Base-by-base conservation (phyloP, 2,113 vertebrate genomes). In the Centropus unirufus region DNA sequence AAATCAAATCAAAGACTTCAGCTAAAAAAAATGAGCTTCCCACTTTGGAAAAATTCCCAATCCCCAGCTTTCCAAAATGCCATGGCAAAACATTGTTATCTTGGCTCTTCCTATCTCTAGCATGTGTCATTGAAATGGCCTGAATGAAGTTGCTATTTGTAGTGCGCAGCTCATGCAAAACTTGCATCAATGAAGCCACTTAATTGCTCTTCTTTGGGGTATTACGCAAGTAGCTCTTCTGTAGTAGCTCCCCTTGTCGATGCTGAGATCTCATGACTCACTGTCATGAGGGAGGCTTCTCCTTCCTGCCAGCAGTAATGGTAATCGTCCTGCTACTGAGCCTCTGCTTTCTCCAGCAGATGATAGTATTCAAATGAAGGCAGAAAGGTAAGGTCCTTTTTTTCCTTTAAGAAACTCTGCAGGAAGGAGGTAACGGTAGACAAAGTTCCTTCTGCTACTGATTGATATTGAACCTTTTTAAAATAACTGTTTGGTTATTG, bases 201-300 rank as follows among this genome's bases (percentile, higher is more conserved):
- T 51, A 83, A 80, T 81, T 92, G 66, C 80, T 67, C 40, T 62
- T 93, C 63, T 83, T 67, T 46, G 69, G 10, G 29, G 30, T 47
- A 77, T 84, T 75, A 55, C 4, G 3, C 91, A 94, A n/a, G 27
- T 57, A 80, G 15, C 39, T 85, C 26, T 55, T 85, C 75, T 80
- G 72, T 44, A 74, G 51, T 39, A 61, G 51, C 8, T 90, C 81
- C 93, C 64, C 73, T 91, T 90, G 84, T 86, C 72, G 52, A 66
- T 1, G 5, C 4, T 0, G 32, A 51, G 49, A 69, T 93, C 90
- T 92, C 74, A 27, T 95, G 95, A 95, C 72, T 96, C 93, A 88
- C 34, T 83, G 75, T 95, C 94, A 95, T 42, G 46, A 79, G 82
- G 46, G 47, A 95, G 23, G 16, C 52, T 92, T 87, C 63, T 91